Percentiles rank a stretch among this genome's conserved stretches.
Evolutionary conservation across 2,113 vertebrate genomes (phyloP).

Genomic region (Limnothrissa miodon): DNA sequence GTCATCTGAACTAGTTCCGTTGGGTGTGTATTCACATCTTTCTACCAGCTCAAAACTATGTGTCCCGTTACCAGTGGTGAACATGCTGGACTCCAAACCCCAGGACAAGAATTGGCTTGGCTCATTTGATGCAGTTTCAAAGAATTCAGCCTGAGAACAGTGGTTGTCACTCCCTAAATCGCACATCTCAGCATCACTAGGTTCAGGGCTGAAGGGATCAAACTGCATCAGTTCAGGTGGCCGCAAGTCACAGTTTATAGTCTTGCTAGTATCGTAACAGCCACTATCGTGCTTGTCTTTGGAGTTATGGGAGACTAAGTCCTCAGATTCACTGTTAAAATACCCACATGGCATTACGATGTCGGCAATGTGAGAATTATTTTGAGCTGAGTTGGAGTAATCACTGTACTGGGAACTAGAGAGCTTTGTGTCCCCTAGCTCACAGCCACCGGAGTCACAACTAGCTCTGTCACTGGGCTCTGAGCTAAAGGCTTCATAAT

Average conservation of each 20-base stretch:
- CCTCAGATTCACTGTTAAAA: not conserved
- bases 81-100: constrained; percentile 31
- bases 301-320: not conserved
- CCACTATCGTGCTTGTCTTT: not conserved
- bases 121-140: constrained; percentile 16
- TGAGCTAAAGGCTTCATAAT: not conserved
- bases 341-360: not conserved
- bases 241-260: not conserved
- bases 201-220: constrained; percentile 48
- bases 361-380: not conserved
- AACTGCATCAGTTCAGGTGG: not conserved
- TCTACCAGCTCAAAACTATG: constrained; percentile 20
- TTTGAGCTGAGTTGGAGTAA: not conserved
- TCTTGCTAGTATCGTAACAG: not conserved
- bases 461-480: not conserved
- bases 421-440: not conserved
- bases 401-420: not conserved
- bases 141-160: not conserved
- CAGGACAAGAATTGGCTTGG: constrained; percentile 30
- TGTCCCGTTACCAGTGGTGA: constrained; percentile 31
- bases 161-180: constrained; percentile 37
- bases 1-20: constrained; percentile 14
- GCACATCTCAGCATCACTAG: constrained; percentile 31
- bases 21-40: constrained; percentile 7
- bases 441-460: not conserved